Conservation (phyloP, 1,140 invertebrate species). For the Diuraphis noxia region DNA sequence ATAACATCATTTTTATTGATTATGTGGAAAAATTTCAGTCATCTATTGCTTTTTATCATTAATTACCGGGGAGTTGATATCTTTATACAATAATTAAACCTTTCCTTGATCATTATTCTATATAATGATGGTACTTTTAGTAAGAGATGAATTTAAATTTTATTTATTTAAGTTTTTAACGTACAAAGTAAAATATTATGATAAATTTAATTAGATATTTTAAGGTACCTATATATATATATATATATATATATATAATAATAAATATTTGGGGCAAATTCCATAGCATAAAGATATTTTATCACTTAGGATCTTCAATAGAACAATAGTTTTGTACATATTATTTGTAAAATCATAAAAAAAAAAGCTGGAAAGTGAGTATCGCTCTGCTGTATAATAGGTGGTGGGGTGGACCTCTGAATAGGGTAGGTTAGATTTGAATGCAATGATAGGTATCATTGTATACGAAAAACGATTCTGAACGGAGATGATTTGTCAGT, state of each 20-base stretch:
- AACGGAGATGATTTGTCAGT: no score
- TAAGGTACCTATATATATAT: neutral
- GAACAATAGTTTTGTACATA: neutral
- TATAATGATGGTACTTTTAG: neutral
- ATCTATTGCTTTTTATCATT: neutral
- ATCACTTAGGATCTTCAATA: neutral
- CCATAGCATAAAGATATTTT: neutral
- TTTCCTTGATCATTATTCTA: neutral
- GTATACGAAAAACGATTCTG: no score
- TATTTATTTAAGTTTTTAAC: conserved; percentile 1
- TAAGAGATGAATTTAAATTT: neutral
- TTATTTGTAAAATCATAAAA: no score
- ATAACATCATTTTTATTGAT: conserved; percentile 14
- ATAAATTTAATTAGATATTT: neutral
- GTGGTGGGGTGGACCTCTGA: no score
- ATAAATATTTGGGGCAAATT: neutral
- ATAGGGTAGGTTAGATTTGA: no score
- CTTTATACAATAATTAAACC: conserved; percentile 1
- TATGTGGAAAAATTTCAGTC: conserved; percentile 32
- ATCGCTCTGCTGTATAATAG: no score
- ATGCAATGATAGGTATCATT: no score
- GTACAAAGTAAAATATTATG: conserved; percentile 6
- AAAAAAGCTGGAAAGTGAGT: no score
- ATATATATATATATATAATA: neutral
- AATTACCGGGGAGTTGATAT: neutral